A percentile compares a stretch with the other conserved stretches of the same genome.
phyloP scores from a whole-genome alignment of 1,140 invertebrate genomes.

The Arctopsyche grandis region DNA sequence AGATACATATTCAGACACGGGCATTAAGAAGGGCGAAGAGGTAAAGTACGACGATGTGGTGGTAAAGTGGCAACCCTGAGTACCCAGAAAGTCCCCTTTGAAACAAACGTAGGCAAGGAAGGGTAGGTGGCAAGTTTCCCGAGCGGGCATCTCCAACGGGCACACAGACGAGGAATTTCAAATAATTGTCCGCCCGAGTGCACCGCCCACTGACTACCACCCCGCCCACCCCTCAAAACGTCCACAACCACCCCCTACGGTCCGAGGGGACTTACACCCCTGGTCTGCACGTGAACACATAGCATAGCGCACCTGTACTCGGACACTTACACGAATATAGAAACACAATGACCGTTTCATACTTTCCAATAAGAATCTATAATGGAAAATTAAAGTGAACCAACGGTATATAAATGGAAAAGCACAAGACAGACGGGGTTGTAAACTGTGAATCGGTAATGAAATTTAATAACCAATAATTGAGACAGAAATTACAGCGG shows the following conservation, averaged over 20 bases:
- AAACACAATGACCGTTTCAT: background rate
- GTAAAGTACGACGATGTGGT: too few species aligned
- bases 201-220: constrained; percentile 39
- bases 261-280: background rate
- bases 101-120: constrained; percentile 35
- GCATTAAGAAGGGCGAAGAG: too few species aligned
- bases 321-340: background rate
- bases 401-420: background rate
- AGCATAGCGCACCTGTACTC: background rate
- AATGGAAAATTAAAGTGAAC: background rate
- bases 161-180: constrained; percentile 45
- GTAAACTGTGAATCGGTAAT: constrained; percentile 30
- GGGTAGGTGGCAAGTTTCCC: constrained; percentile 26
- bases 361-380: background rate
- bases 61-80: constrained; percentile 1
- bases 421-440: too few species aligned
- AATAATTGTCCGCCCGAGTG: constrained; percentile 52
- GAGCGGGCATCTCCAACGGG: background rate
- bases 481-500: constrained; percentile 30
- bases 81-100: constrained; percentile 35
- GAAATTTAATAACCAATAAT: constrained; percentile 49
- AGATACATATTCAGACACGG: too few species aligned
- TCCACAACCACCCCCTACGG: background rate
- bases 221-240: background rate
- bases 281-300: background rate